Evolutionary conservation across 1,140 invertebrate genomes (phyloP), one percentile per base, ranked within the genome.

Genomic region (Drosophila prosaltans): DNA sequence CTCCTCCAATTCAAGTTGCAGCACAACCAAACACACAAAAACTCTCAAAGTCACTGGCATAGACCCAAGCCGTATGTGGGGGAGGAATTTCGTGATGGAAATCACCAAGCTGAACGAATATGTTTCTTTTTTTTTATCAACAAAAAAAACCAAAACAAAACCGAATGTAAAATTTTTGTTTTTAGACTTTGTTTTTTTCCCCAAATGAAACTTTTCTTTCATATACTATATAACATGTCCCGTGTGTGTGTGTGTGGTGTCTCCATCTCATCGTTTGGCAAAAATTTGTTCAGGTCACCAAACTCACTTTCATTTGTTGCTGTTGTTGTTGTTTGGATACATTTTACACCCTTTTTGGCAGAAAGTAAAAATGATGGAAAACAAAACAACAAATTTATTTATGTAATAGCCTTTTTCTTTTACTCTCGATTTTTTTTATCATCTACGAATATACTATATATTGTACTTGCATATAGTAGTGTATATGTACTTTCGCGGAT

Each of bases 101-200:
- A 86, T 83, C 83, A 86, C 81, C 69, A 77, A 88, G 83, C 83
- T 83, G 83, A 86, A 86, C 83, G 83, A 74, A 70, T 74, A 69
- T 72, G 32, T 59, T 45, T 57, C 58, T 41, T 51, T 36, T 58
- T 58, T 8, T 59, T 59, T 39, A 30, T 28, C 32, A 21, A 54
- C 75, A 73, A 82, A 73, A 60, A 72, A 88, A 81, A 71, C 71
- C 81, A 86, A 88, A 86, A 66, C 65, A 70, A 80, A 86, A 73
- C 69, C 72, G 60, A 73, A 88, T 80, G 75, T 16, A 86, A 83
- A 86, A 83, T 88, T 86, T 83, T 72, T 86, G 21, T 80, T 79
- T 81, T 68, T 86, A 63, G 79, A 85, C 81, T 85, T 79, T 73
- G 54, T 78, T 72, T 60, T 68, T 30, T 30, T 30, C 4, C 4